Percentiles rank a stretch among this genome's conserved stretches.
These are phyloP conservation scores for Caenorhabditis sp. DNA, from an alignment of 2,888 invertebrate species.

Conservation along the genomic window DNA sequence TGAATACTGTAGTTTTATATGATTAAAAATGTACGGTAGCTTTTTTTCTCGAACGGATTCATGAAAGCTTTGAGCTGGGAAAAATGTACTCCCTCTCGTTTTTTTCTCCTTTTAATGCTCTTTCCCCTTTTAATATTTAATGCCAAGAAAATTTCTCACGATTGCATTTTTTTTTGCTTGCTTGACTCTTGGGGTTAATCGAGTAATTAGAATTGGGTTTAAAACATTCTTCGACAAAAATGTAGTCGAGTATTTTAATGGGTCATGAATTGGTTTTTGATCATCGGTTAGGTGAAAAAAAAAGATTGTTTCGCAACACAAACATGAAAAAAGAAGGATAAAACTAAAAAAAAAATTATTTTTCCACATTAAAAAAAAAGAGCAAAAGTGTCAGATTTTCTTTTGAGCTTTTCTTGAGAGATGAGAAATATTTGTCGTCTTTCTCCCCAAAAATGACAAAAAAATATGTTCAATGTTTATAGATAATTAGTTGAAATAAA, in stretches of 20 bases:
- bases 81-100: not conserved
- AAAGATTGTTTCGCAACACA: not conserved
- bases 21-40: not conserved
- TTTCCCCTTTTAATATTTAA: not conserved
- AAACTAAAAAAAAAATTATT: not conserved
- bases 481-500: not conserved
- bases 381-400: not conserved
- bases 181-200: not conserved
- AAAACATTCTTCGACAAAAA: not conserved
- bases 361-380: not conserved
- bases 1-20: too few relatives aligned
- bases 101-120: not conserved
- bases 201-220: not conserved
- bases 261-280: not conserved
- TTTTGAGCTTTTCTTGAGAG: slow-evolving; percentile 1
- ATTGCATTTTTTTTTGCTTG: not conserved
- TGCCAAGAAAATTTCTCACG: not conserved
- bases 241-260: not conserved
- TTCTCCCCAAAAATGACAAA: not conserved
- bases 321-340: not conserved
- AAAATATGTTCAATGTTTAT: not conserved
- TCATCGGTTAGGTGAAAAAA: not conserved
- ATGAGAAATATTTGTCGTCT: not conserved
- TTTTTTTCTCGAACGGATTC: not conserved
- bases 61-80: not conserved